Evolutionary conservation across 2,888 invertebrate genomes (phyloP).

Genomic region (Gasteruption jaculator): DNA sequence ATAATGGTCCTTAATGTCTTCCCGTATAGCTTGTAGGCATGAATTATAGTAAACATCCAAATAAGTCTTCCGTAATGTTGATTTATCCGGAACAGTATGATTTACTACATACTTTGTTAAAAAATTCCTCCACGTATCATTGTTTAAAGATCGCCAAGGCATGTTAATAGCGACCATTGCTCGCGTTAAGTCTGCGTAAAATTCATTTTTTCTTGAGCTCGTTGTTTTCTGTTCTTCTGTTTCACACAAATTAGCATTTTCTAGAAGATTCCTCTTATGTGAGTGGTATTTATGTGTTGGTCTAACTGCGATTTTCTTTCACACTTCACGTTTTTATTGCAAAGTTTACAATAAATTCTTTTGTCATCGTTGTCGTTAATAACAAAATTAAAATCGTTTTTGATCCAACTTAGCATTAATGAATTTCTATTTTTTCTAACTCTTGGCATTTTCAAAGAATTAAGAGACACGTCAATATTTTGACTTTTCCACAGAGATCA

Average conservation of each 20-base stretch:
- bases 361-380: background rate
- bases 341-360: background rate
- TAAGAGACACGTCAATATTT: background rate
- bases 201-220: conserved; percentile 5
- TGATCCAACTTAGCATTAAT: conserved; percentile 2
- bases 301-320: conserved; percentile 4
- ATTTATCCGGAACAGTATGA: background rate
- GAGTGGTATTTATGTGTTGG: conserved; percentile 6
- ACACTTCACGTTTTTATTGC: background rate
- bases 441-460: conserved; percentile 2
- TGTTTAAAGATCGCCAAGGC: conserved; percentile 6
- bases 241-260: background rate
- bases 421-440: background rate
- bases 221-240: background rate
- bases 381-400: background rate
- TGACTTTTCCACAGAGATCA: no score
- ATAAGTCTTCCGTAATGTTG: background rate
- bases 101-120: conserved; percentile 4
- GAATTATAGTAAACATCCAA: conserved; percentile 1
- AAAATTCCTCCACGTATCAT: conserved; percentile 2
- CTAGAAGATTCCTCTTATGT: conserved; percentile 4
- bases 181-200: conserved; percentile 5
- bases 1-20: background rate
- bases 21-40: background rate
- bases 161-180: conserved; percentile 12